Percentiles rank a stretch among this genome's conserved stretches.
Conservation (phyloP, 2,797 vertebrate species). For the Lacerta viridis region DNA sequence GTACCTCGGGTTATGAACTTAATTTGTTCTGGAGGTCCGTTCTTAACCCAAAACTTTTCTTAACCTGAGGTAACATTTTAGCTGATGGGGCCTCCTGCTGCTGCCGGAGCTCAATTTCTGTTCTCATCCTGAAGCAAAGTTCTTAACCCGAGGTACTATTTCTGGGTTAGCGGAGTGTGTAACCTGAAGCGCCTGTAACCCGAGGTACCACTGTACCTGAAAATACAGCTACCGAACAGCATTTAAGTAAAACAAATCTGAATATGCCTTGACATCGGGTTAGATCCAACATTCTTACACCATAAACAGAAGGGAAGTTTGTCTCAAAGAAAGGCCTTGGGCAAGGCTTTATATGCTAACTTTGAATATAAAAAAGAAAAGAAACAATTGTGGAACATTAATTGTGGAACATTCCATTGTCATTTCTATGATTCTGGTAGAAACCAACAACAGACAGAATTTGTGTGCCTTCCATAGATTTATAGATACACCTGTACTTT, state of each 20-base stretch:
- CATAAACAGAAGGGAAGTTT: not conserved
- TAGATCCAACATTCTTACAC: not conserved
- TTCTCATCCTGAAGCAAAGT: no score
- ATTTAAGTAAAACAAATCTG: not conserved
- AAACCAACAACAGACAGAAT: not conserved
- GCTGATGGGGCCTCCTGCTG: no score
- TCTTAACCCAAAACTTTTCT: no score
- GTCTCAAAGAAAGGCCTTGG: not conserved
- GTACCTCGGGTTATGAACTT: no score
- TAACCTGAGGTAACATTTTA: no score
- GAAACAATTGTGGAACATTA: not conserved
- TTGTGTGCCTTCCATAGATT: not conserved
- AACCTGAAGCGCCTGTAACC: no score
- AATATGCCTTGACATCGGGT: not conserved
- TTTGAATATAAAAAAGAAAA: not conserved
- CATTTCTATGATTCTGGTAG: not conserved
- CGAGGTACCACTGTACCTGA: not conserved
- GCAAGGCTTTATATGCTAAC: not conserved
- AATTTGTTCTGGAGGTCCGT: no score
- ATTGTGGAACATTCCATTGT: not conserved
- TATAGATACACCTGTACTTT: no score
- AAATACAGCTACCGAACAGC: constrained; percentile 26
- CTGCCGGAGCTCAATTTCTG: no score
- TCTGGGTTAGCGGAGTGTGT: no score
- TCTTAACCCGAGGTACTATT: no score